Evolutionary conservation across 2,888 invertebrate genomes (phyloP).

Genomic region (Abscondita cerata): DNA sequence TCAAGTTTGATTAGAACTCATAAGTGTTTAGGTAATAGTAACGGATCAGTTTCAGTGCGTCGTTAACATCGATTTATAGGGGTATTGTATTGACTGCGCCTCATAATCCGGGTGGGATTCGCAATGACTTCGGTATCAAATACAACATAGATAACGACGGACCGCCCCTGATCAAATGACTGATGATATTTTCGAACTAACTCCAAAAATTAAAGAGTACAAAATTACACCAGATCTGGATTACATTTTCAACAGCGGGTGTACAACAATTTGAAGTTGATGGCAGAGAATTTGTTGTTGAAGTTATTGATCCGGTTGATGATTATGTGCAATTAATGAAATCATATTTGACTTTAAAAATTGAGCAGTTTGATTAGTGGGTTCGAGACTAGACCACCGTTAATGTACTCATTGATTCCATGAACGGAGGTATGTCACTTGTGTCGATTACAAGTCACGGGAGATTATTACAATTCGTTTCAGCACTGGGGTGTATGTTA

Average conservation of each 20-base stretch:
- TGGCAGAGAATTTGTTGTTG: conserved; percentile 76
- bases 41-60: too few species aligned
- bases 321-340: conserved; percentile 93
- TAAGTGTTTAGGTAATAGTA: conserved; percentile 70
- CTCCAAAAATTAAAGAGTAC: conserved; percentile 80
- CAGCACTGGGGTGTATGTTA: conserved; percentile 98
- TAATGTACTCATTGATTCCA: conserved; percentile 88
- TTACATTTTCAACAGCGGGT: conserved; percentile 76
- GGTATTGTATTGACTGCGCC: conserved; percentile 98
- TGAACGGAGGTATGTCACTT: conserved; percentile 78
- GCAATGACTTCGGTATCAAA: conserved; percentile 98
- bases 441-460: too few species aligned
- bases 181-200: conserved; percentile 83
- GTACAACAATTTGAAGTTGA: conserved; percentile 72
- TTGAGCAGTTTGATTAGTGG: conserved; percentile 79
- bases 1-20: conserved; percentile 92
- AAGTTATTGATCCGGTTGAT: conserved; percentile 89
- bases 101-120: conserved; percentile 98
- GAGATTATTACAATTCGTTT: conserved; percentile 44
- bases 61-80: too few species aligned
- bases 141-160: conserved; percentile 98
- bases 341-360: conserved; percentile 60
- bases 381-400: conserved; percentile 67
- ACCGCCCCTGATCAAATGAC: conserved; percentile 94
- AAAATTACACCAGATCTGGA: conserved; percentile 78